These are phyloP conservation scores for Pachymerium ferrugineum DNA, from an alignment of 2,888 invertebrate species.

Conservation along the genomic window DNA sequence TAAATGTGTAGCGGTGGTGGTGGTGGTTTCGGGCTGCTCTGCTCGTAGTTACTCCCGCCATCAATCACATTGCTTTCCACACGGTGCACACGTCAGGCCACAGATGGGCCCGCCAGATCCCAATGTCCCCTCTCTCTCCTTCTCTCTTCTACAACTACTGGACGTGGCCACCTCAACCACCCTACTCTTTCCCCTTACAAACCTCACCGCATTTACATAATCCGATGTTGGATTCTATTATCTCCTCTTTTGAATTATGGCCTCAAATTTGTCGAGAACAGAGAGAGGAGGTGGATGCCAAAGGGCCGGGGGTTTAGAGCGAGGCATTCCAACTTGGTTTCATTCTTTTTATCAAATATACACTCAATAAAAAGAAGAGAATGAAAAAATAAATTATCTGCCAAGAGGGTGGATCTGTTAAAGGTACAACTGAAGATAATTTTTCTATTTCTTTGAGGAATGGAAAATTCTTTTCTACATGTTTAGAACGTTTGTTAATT, in stretches of 20 bases:
- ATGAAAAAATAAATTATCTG: no score
- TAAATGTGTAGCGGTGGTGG: not conserved
- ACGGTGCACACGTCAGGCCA: slow-evolving; percentile 28
- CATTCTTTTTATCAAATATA: not conserved
- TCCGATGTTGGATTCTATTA: not conserved
- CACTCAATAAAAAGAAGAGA: not conserved
- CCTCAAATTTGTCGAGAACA: not conserved
- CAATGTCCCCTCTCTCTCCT: not conserved
- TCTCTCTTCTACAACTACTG: not conserved
- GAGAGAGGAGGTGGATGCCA: no score
- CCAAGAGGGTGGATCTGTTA: no score
- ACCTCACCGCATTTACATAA: slow-evolving; percentile 8
- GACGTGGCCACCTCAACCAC: not conserved
- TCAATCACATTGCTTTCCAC: slow-evolving; percentile 32
- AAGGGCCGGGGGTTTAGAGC: no score
- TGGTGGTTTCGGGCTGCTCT: not conserved
- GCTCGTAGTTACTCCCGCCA: slow-evolving; percentile 18
- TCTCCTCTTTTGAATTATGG: not conserved
- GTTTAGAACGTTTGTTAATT: no score
- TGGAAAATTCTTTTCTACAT: no score
- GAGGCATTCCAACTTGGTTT: not conserved
- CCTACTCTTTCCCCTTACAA: not conserved
- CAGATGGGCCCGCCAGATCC: slow-evolving; percentile 25
- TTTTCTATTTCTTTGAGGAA: no score
- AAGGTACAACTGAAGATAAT: no score